These are phyloP conservation scores for Poeciliopsis presidionis DNA, from an alignment of 2,797 vertebrate genomes.

Conservation along the genomic window DNA sequence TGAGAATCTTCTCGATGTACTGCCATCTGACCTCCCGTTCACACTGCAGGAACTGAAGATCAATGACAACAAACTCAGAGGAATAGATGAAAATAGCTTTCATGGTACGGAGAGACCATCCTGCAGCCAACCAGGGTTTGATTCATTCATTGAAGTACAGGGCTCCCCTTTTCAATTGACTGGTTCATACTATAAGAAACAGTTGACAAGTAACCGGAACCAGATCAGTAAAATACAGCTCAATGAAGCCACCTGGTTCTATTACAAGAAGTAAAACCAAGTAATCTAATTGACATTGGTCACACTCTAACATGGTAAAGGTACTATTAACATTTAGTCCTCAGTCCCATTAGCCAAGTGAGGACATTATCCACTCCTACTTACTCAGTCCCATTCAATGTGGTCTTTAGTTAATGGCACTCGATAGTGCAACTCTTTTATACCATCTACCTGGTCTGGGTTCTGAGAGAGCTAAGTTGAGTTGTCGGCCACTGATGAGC, in stretches of 20 bases:
- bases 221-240: neutral
- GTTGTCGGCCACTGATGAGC: neutral
- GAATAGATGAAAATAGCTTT: slow-evolving; percentile 83
- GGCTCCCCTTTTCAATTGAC: neutral
- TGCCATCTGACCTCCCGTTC: slow-evolving; percentile 87
- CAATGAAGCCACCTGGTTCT: neutral
- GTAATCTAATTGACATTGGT: neutral
- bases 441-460: neutral
- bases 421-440: neutral
- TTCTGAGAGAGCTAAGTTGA: neutral
- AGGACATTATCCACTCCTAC: neutral
- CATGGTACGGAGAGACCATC: slow-evolving; percentile 74
- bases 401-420: neutral
- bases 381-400: neutral
- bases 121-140: neutral
- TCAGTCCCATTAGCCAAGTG: neutral
- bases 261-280: neutral
- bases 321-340: neutral
- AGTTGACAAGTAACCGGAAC: neutral
- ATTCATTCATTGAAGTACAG: neutral
- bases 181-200: neutral
- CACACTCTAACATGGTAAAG: neutral
- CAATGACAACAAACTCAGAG: slow-evolving; percentile 89
- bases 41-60: slow-evolving; percentile 94
- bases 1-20: slow-evolving; percentile 85